Conservation (phyloP, 2,797 vertebrate species). For the Acropternis orthonyx region DNA sequence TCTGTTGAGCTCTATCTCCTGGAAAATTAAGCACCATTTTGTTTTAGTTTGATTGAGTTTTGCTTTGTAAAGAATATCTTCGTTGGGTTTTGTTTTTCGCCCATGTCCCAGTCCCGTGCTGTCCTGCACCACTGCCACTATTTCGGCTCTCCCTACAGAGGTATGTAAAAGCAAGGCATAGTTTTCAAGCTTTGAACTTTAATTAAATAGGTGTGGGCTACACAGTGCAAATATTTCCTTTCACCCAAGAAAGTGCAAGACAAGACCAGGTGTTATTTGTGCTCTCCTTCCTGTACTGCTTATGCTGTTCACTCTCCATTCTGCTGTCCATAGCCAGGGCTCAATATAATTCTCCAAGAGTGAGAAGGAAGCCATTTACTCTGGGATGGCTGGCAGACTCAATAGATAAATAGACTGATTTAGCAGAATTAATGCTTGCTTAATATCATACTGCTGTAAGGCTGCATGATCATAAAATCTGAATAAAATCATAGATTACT, state of each 20-base stretch:
- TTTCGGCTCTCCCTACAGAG: neutral
- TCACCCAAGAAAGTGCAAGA: neutral
- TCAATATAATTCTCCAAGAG: neutral
- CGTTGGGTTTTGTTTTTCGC: neutral
- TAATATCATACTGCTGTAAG: neutral
- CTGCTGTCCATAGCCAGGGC: rapidly evolving
- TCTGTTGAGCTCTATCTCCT: neutral
- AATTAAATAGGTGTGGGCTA: slow-evolving; percentile 18
- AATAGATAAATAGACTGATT: neutral
- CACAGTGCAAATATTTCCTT: slow-evolving; percentile 9
- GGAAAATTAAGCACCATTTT: neutral
- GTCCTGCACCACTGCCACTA: rapidly evolving
- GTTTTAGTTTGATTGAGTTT: neutral
- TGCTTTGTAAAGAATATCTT: neutral
- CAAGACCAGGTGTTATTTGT: neutral
- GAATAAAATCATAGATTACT: neutral
- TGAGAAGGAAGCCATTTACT: neutral
- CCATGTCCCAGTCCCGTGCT: rapidly evolving
- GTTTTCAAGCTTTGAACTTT: slow-evolving; percentile 22
- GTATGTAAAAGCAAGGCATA: neutral
- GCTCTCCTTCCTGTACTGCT: neutral
- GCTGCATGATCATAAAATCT: neutral
- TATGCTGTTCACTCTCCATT: rapidly evolving
- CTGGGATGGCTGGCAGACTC: neutral
- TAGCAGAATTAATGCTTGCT: neutral